Conservation (phyloP, 2,113 vertebrate species). For the Sapajus apella region DNA sequence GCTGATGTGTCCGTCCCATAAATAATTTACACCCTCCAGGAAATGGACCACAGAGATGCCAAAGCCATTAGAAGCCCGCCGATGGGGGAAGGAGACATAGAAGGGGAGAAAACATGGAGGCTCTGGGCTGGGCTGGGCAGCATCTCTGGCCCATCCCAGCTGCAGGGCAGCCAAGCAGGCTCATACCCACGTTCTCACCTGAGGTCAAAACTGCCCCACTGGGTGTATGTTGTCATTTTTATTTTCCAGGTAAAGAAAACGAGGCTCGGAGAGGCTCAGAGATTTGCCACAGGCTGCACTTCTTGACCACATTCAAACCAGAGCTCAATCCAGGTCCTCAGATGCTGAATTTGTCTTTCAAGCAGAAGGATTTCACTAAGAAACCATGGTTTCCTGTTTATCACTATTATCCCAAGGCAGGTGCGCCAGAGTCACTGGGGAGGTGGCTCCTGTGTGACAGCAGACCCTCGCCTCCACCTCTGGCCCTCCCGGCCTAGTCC, state of each 20-base stretch:
- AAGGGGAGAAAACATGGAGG: neutral
- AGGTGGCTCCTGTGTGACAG: neutral
- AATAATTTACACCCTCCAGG: slow-evolving; percentile 83
- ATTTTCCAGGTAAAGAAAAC: neutral
- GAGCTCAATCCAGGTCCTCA: neutral
- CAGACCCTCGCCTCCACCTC: neutral
- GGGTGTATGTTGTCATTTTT: neutral
- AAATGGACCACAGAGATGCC: slow-evolving; percentile 48
- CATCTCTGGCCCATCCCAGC: neutral
- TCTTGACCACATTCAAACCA: neutral
- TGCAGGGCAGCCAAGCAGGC: neutral
- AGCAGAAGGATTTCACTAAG: neutral
- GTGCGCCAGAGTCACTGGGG: neutral
- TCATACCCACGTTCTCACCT: neutral
- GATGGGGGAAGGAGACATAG: slow-evolving; percentile 18
- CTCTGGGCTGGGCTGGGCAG: neutral
- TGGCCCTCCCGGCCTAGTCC: neutral
- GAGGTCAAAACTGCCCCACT: accelerated
- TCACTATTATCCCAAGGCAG: neutral
- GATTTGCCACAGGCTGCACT: neutral
- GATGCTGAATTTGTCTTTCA: neutral
- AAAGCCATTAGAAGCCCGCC: slow-evolving; percentile 68
- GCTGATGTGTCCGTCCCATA: slow-evolving; percentile 76
- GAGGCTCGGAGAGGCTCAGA: neutral
- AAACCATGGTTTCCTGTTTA: neutral